phyloP scores from a whole-genome alignment of 2,113 vertebrate species.

The Canis aureus region DNA sequence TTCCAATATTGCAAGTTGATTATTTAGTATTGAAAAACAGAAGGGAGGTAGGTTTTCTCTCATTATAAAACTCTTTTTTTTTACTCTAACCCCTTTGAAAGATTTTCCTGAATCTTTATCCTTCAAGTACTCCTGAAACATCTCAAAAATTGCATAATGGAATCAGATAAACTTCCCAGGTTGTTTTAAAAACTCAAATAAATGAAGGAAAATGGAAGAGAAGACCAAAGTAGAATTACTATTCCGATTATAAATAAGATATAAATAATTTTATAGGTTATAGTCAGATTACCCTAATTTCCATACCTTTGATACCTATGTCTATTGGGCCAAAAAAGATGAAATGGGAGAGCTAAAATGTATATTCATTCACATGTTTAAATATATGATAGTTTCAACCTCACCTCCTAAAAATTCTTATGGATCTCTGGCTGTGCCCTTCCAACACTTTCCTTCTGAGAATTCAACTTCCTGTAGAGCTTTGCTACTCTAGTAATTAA shows the following conservation, averaged over 20 bases:
- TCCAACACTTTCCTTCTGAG: background rate
- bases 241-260: slow-evolving; percentile 25
- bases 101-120: slow-evolving; percentile 6
- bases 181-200: slow-evolving; percentile 27
- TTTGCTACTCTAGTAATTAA: slow-evolving; percentile 16
- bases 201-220: background rate
- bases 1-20: slow-evolving; percentile 24
- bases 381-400: slow-evolving; percentile 47
- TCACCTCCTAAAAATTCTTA: background rate
- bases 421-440: background rate
- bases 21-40: slow-evolving; percentile 35
- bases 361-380: background rate
- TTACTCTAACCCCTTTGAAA: slow-evolving; percentile 27
- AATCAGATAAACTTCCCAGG: background rate
- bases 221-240: background rate
- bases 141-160: slow-evolving; percentile 9
- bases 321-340: background rate
- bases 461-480: slow-evolving; percentile 25
- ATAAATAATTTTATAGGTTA: slow-evolving; percentile 23
- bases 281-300: slow-evolving; percentile 5
- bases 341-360: background rate
- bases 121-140: background rate
- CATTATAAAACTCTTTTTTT: background rate
- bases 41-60: slow-evolving; percentile 26
- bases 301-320: background rate